These are phyloP conservation scores for Corythornis leucogaster DNA, from an alignment of 2,797 vertebrate species.

Conservation along the genomic window DNA sequence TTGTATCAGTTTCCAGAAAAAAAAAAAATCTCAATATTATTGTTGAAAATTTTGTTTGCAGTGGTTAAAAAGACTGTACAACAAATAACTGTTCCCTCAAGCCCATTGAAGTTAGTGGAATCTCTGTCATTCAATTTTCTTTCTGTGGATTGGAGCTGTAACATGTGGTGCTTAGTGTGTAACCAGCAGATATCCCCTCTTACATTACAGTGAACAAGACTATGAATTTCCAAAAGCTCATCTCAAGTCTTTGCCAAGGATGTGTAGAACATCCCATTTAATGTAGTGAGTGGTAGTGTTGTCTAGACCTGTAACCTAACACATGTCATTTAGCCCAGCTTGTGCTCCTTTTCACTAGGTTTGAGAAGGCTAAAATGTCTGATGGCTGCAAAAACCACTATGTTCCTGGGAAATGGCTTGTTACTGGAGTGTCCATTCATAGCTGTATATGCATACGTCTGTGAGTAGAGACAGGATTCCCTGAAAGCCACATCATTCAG, in stretches of 20 bases:
- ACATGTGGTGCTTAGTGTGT: fast-evolving
- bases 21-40: background rate
- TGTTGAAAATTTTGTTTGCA: background rate
- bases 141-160: background rate
- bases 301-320: background rate
- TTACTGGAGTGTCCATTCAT: background rate
- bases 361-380: background rate
- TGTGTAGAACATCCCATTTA: background rate
- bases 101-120: background rate
- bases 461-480: background rate
- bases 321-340: background rate
- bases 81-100: background rate
- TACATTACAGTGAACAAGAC: background rate
- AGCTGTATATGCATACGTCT: too few relatives aligned
- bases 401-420: background rate
- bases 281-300: background rate
- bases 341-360: background rate
- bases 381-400: background rate
- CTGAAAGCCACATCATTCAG: background rate
- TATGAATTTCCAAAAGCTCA: background rate
- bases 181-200: background rate
- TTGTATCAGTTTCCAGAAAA: background rate
- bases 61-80: background rate
- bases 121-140: background rate
- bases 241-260: background rate